phyloP scores from a whole-genome alignment of 2,113 vertebrate genomes.

The Chinchilla lanigera region DNA sequence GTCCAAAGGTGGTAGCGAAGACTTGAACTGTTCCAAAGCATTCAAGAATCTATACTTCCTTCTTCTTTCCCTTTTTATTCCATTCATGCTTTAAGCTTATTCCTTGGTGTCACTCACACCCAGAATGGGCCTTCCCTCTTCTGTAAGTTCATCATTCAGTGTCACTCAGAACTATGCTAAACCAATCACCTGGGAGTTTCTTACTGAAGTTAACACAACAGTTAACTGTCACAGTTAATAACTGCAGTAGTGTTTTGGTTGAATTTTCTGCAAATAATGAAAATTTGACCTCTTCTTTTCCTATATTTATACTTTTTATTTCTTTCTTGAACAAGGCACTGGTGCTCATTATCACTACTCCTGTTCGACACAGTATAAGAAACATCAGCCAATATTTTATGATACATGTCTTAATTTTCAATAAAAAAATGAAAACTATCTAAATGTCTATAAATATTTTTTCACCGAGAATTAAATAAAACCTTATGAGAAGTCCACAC shows the following conservation, averaged over 20 bases:
- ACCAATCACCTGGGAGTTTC: too few relatives aligned
- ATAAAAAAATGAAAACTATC: neutral
- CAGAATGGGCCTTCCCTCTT: too few relatives aligned
- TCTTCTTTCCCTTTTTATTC: too few relatives aligned
- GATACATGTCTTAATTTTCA: neutral
- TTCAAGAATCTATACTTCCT: too few relatives aligned
- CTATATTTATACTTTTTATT: neutral
- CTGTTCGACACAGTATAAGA: too few relatives aligned
- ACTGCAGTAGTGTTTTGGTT: neutral
- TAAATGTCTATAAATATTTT: neutral
- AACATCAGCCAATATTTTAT: neutral
- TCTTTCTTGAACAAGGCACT: neutral
- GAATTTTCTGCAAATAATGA: neutral
- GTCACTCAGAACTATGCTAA: too few relatives aligned
- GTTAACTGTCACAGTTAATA: neutral
- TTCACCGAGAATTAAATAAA: neutral
- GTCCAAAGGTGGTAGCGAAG: too few relatives aligned
- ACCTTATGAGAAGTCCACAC: neutral
- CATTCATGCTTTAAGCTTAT: too few relatives aligned
- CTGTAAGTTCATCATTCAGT: too few relatives aligned
- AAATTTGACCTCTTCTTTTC: neutral
- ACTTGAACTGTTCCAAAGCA: too few relatives aligned
- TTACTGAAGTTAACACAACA: too few relatives aligned
- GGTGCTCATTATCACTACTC: neutral
- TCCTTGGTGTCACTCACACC: too few relatives aligned